Evolutionary conservation across 2,113 vertebrate genomes (phyloP).

Genomic region (Syngnathus floridae): DNA sequence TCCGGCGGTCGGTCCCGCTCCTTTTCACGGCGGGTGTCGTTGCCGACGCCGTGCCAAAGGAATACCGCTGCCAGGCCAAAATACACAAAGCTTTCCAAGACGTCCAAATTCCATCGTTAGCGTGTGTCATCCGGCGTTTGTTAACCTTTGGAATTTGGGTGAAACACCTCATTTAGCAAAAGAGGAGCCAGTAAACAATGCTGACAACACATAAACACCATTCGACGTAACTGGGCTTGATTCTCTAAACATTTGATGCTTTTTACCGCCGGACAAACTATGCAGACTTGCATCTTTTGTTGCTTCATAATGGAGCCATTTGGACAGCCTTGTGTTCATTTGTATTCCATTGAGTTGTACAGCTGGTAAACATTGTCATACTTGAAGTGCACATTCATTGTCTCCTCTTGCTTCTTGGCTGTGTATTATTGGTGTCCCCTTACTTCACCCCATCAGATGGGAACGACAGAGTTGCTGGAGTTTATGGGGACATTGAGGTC

Average conservation of each 20-base stretch:
- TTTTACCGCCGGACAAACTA: conserved; percentile 8
- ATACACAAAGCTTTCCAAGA: conserved; percentile 17
- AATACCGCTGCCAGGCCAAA: conserved; percentile 22
- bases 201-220: conserved; percentile 14
- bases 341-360: background rate
- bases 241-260: conserved; percentile 35
- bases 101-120: conserved; percentile 21
- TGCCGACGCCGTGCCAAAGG: conserved; percentile 22
- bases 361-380: background rate
- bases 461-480: conserved; percentile 15
- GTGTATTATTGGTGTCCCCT: background rate
- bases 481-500: conserved; percentile 29
- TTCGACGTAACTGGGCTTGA: conserved; percentile 38
- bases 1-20: conserved; percentile 20
- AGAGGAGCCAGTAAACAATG: conserved; percentile 43
- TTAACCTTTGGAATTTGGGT: conserved; percentile 26
- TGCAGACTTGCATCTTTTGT: conserved; percentile 20
- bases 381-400: background rate
- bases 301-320: conserved; percentile 21
- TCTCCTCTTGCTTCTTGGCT: conserved; percentile 1
- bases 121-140: conserved; percentile 21
- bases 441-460: conserved; percentile 30
- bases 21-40: conserved; percentile 16
- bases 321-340: conserved; percentile 19
- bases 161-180: conserved; percentile 41